phyloP scores from a whole-genome alignment of 2,888 invertebrate species.

The Dinocampus coccinellae region DNA sequence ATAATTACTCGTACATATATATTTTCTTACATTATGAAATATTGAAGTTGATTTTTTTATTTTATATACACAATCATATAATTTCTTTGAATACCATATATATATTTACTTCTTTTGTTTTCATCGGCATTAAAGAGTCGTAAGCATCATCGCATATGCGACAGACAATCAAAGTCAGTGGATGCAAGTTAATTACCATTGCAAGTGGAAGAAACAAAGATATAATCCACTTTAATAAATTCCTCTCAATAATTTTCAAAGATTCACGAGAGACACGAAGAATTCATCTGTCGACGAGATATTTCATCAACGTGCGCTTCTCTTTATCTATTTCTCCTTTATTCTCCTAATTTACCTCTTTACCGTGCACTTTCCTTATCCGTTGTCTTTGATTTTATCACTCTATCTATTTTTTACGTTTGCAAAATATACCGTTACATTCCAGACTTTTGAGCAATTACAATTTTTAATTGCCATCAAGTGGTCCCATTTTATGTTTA shows the following conservation, averaged over 20 bases:
- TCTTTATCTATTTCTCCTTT: too few relatives aligned
- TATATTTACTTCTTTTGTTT: neutral
- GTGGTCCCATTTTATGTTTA: neutral
- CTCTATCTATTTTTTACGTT: constrained; percentile 30
- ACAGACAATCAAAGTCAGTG: neutral
- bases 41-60: too few relatives aligned
- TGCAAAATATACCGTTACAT: constrained; percentile 31
- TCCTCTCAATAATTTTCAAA: constrained; percentile 4
- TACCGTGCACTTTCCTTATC: too few relatives aligned
- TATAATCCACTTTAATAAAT: neutral
- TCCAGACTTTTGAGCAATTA: neutral
- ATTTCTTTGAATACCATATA: too few relatives aligned
- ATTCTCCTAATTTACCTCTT: too few relatives aligned
- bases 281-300: too few relatives aligned
- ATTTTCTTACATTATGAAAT: too few relatives aligned
- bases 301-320: too few relatives aligned
- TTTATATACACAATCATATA: too few relatives aligned
- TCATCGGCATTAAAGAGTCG: neutral
- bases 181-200: constrained; percentile 16
- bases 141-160: neutral
- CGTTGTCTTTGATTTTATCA: constrained; percentile 13
- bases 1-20: too few relatives aligned
- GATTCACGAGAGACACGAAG: too few relatives aligned
- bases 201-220: neutral
- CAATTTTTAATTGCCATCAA: neutral